These are phyloP conservation scores for Scaptomyza polygonia DNA, from an alignment of 2,888 invertebrate species.

Conservation along the genomic window DNA sequence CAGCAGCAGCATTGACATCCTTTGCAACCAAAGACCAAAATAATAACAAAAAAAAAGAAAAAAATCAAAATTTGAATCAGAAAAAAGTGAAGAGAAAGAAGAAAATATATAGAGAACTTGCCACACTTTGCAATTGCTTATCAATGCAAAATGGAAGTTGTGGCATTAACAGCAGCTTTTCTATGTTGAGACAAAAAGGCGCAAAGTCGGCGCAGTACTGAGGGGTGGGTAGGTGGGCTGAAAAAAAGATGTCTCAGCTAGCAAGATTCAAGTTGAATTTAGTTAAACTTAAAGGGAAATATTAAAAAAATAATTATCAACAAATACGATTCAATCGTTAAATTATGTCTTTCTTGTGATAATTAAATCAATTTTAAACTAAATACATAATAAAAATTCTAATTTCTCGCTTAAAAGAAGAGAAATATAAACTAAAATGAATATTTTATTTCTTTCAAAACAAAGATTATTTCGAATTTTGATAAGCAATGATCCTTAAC, in stretches of 20 bases:
- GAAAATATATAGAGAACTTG: slow-evolving; percentile 13
- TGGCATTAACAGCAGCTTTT: slow-evolving; percentile 6
- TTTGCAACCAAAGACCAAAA: slow-evolving; percentile 7
- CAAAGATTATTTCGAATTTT: too few species aligned
- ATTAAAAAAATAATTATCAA: neutral
- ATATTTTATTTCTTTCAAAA: too few species aligned
- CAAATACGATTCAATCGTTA: too few species aligned
- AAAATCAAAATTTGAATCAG: neutral
- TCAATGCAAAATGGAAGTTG: slow-evolving; percentile 45
- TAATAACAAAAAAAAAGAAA: slow-evolving; percentile 3
- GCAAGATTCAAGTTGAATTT: neutral
- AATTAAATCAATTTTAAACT: too few species aligned
- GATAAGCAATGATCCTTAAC: too few species aligned
- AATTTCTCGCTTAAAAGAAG: too few species aligned
- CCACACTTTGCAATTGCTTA: slow-evolving; percentile 63
- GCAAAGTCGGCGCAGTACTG: neutral
- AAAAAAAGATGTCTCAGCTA: neutral
- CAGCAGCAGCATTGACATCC: slow-evolving; percentile 21
- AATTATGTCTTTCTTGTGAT: too few species aligned
- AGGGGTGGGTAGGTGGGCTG: too few species aligned
- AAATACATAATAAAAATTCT: too few species aligned
- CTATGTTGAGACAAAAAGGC: neutral
- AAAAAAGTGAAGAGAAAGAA: neutral
- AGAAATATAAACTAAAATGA: too few species aligned
- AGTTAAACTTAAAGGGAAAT: neutral